Evolutionary conservation across 1,140 invertebrate species (phyloP).

Genomic region (Yoshiicerus persimilis): DNA sequence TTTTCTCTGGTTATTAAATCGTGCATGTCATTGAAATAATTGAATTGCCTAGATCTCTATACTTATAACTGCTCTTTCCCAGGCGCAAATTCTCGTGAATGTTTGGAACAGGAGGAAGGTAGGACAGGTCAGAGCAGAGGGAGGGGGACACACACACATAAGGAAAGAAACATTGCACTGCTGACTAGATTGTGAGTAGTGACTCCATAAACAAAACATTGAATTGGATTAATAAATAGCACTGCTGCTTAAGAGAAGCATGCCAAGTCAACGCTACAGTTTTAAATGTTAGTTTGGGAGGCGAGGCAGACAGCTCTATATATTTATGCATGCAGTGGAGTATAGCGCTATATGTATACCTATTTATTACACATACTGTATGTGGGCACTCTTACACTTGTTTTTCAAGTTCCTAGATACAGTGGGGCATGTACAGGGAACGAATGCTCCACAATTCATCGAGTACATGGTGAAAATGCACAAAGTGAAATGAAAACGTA

Average conservation of each 20-base stretch:
- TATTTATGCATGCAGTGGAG: not conserved
- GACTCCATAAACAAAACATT: not conserved
- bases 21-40: conserved; percentile 40
- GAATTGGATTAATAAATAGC: not conserved
- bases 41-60: conserved; percentile 26
- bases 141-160: not conserved
- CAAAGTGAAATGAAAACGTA: not conserved
- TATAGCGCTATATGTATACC: too few species aligned
- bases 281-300: not conserved
- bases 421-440: too few species aligned
- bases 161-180: not conserved
- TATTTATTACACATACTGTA: too few species aligned
- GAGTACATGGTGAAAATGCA: not conserved
- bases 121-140: not conserved
- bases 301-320: not conserved
- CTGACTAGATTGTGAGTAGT: not conserved
- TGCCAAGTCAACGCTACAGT: not conserved
- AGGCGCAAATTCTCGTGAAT: not conserved
- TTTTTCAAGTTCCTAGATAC: not conserved
- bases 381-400: not conserved
- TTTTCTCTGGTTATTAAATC: conserved; percentile 32
- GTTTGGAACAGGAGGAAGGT: not conserved
- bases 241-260: not conserved
- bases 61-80: not conserved
- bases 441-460: not conserved